These are phyloP conservation scores for Sceliomorpha sp. DNA, from an alignment of 2,888 invertebrate species.

Conservation along the genomic window DNA sequence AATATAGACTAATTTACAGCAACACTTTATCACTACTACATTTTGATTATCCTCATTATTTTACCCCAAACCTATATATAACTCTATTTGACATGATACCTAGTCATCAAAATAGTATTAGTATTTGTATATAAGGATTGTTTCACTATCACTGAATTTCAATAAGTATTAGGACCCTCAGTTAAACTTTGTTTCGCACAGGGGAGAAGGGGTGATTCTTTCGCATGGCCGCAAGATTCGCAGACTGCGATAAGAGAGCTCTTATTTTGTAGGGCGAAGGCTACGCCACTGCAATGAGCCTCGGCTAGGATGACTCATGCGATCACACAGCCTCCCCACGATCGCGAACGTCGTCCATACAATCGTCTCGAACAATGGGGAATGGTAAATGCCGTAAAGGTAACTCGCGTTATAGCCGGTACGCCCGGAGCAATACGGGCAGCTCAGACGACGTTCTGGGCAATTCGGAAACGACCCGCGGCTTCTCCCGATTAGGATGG, in stretches of 20 bases:
- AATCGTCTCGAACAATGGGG: conserved; percentile 49
- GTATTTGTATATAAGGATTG: no score
- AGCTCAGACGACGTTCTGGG: conserved; percentile 24
- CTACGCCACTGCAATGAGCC: conserved; percentile 36
- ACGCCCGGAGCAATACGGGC: conserved; percentile 35
- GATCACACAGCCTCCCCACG: conserved; percentile 43
- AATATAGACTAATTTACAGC: no score
- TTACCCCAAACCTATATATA: no score
- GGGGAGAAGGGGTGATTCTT: conserved; percentile 17
- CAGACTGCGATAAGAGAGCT: conserved; percentile 47
- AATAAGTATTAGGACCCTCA: conserved; percentile 44
- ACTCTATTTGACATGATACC: no score
- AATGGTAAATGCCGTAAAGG: conserved; percentile 47
- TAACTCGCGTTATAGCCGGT: conserved; percentile 40
- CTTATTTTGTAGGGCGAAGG: conserved; percentile 36
- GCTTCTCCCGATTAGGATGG: conserved; percentile 33
- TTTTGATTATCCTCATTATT: no score
- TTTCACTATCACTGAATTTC: conserved; percentile 42
- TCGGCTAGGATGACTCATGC: conserved; percentile 48
- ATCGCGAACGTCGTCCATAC: conserved; percentile 38
- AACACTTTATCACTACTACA: no score
- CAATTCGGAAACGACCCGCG: conserved; percentile 50
- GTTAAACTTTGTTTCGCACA: conserved; percentile 14
- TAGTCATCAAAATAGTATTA: no score
- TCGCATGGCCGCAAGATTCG: conserved; percentile 51